Percentiles rank a stretch among this genome's conserved stretches.
Conservation (phyloP, 2,113 vertebrate species). For the Passer montanus region DNA sequence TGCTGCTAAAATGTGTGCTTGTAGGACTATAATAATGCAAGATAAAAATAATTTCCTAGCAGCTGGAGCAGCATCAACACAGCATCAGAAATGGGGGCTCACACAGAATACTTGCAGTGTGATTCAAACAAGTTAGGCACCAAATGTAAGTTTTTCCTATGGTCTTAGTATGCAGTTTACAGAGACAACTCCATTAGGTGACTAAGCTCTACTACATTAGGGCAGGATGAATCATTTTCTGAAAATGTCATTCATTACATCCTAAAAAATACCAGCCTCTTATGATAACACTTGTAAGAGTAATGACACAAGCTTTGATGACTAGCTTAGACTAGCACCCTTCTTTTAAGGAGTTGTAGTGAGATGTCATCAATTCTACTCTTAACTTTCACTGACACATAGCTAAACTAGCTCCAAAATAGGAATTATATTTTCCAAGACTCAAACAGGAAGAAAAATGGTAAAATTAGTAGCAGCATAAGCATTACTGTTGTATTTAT, state of each 20-base stretch:
- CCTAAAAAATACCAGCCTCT: background rate
- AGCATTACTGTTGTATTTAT: background rate
- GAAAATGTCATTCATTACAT: constrained; percentile 18
- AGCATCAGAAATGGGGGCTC: background rate
- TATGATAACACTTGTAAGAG: background rate
- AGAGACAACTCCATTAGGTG: background rate
- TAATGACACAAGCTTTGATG: background rate
- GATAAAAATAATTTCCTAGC: background rate
- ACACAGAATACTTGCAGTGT: background rate
- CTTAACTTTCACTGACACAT: background rate
- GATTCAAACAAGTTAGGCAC: background rate
- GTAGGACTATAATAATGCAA: background rate
- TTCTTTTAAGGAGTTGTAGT: background rate
- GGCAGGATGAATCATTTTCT: constrained; percentile 28
- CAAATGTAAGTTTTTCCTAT: background rate
- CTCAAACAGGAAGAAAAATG: background rate
- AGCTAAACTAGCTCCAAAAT: background rate
- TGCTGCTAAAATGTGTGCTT: background rate
- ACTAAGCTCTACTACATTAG: constrained; percentile 4
- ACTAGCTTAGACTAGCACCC: background rate
- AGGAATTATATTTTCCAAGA: background rate
- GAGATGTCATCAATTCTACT: background rate
- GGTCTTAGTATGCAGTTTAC: background rate
- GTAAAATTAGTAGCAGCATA: background rate
- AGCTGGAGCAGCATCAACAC: background rate